Evolutionary conservation across 2,888 invertebrate species (phyloP), one percentile per base, ranked within the genome.

Genomic region (Microchrysa polita): DNA sequence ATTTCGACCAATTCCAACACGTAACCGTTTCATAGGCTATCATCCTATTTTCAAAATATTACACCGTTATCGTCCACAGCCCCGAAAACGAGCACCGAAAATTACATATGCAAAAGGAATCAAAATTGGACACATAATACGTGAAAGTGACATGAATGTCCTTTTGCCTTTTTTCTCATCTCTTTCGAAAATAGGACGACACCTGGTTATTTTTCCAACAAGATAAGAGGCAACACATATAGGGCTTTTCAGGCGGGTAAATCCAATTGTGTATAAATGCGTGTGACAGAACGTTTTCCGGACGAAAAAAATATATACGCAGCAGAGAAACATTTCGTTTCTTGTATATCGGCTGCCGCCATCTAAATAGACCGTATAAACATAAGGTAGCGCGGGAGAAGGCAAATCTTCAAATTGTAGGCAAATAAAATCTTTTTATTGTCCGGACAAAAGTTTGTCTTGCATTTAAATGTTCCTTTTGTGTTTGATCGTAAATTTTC

Each of bases 351-450:
- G 27, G 27, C 27, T 34, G 27, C 27, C 27, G 27, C 27, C 27
- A 34, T 34, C 27, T 34, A 34, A 34, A 34, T 7, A 34, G 27
- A 34, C 2, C 27, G 7, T 7, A 44, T 53, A 53, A 23, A 55
- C 34, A 67, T 27, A 53, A 53, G 55, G 22, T 22, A 23, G 27
- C 55, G 16, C 7, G 48, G 48, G 12, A 48, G 12, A 48, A 57
- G 18, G 69, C 23, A 73, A 74, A 74, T 73, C 69, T 73, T 74
- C 69, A 74, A 74, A 74, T 74, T 74, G 74, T 60, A 69, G 67
- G 67, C 74, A 74, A 74, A 74, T 74, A 74, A 74, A 74, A 74
- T 74, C 74, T 73, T 74, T 74, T 74, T 74, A 74, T 73, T 16
- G 73, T 69, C 74, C 55, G 74, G 73, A 67, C 72, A 67, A 55